Evolutionary conservation across 2,113 vertebrate species (phyloP).

Genomic region (Phainopepla nitens): DNA sequence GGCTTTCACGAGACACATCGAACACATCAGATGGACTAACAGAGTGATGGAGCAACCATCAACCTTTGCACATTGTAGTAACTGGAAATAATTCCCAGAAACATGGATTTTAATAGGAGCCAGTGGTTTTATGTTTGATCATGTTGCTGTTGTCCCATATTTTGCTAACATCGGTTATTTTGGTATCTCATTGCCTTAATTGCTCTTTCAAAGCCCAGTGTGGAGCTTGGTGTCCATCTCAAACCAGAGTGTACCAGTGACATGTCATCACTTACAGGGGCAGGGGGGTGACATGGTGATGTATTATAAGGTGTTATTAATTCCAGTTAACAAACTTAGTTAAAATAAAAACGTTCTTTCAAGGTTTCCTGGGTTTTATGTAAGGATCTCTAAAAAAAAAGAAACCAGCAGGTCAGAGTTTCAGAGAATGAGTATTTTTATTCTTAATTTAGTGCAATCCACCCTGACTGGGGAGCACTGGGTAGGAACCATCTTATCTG

Average conservation of each 20-base stretch:
- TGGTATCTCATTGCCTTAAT: background rate
- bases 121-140: background rate
- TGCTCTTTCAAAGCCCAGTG: background rate
- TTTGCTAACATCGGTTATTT: background rate
- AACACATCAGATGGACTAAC: background rate
- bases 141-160: background rate
- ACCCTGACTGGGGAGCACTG: background rate
- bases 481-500: background rate
- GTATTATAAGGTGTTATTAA: background rate
- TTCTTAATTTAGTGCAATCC: background rate
- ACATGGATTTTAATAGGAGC: background rate
- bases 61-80: background rate
- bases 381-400: background rate
- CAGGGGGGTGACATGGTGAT: too few species aligned
- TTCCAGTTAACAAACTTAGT: background rate
- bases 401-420: background rate
- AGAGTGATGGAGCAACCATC: background rate
- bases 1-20: rapidly evolving
- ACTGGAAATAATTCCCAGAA: background rate
- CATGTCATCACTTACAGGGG: background rate
- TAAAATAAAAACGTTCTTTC: background rate
- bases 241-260: background rate
- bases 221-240: background rate
- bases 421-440: background rate
- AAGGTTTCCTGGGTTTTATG: background rate